phyloP scores from a whole-genome alignment of 2,797 vertebrate species.

The Scyliorhinus canicula region DNA sequence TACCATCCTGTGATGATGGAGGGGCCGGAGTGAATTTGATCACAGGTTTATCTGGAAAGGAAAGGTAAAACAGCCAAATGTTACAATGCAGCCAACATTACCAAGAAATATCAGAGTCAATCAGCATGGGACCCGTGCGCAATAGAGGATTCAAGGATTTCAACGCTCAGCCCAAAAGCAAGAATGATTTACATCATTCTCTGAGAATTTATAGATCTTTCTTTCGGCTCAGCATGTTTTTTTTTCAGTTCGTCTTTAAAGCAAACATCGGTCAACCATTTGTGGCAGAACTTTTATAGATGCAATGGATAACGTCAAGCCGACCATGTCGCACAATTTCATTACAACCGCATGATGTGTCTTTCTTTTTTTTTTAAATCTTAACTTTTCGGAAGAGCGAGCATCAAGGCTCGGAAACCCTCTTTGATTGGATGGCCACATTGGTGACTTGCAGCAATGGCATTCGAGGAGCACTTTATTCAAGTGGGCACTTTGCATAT shows the following conservation, averaged over 20 bases:
- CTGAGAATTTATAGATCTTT: not conserved
- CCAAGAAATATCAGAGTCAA: not conserved
- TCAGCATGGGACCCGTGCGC: no score
- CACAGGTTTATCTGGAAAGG: conserved; percentile 62
- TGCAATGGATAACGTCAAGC: not conserved
- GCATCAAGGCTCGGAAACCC: not conserved
- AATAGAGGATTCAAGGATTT: not conserved
- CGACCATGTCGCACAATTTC: not conserved
- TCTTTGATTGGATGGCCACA: not conserved
- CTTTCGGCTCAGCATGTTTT: not conserved
- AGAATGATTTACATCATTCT: not conserved
- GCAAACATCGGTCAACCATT: not conserved
- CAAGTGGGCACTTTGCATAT: not conserved
- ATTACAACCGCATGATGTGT: not conserved
- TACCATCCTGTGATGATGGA: conserved; percentile 56
- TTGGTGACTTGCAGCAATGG: not conserved
- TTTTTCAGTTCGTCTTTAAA: not conserved
- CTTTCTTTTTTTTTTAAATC: not conserved
- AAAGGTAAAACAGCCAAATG: conserved; percentile 37
- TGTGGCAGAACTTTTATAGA: not conserved
- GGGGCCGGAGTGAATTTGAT: conserved; percentile 55
- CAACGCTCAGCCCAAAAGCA: not conserved
- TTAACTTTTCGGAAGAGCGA: not conserved
- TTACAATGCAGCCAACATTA: not conserved
- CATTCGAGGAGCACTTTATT: not conserved